These are phyloP conservation scores for Ophonus ardosiacus DNA, from an alignment of 2,888 invertebrate genomes.

Conservation along the genomic window DNA sequence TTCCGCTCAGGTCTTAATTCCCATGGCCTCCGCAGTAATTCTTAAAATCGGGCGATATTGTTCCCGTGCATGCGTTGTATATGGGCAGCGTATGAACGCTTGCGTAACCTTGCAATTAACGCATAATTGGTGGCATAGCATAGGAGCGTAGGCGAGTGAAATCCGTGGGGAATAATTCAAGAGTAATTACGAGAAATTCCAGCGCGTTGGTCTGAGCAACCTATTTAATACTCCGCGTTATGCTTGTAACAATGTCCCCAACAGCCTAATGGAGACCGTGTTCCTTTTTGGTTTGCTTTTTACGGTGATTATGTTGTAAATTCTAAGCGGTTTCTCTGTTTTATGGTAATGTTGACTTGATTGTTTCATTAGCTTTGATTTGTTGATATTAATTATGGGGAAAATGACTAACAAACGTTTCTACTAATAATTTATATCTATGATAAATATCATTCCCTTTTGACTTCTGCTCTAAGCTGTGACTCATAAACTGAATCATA, in stretches of 20 bases:
- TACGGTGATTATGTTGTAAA: constrained; percentile 29
- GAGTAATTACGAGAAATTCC: constrained; percentile 54
- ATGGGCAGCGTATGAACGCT: constrained; percentile 28
- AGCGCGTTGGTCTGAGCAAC: constrained; percentile 17
- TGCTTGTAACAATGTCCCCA: constrained; percentile 8
- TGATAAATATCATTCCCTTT: not conserved
- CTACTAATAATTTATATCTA: not conserved
- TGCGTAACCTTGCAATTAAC: constrained; percentile 57
- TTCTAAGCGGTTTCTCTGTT: constrained; percentile 18
- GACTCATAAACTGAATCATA: constrained; percentile 9
- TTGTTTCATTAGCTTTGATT: constrained; percentile 29
- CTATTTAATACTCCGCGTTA: constrained; percentile 15
- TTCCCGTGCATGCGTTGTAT: not conserved
- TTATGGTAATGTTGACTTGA: constrained; percentile 30
- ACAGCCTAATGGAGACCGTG: constrained; percentile 11
- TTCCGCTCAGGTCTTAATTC: constrained; percentile 35
- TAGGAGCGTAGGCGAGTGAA: constrained; percentile 56
- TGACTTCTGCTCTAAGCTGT: not conserved
- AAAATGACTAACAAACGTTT: constrained; percentile 27
- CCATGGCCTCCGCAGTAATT: constrained; percentile 24
- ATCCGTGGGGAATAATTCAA: constrained; percentile 52
- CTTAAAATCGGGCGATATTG: not conserved
- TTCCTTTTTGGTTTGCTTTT: constrained; percentile 30
- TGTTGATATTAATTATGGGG: constrained; percentile 25
- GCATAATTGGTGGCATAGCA: constrained; percentile 47